Percentiles rank a stretch among this genome's conserved stretches.
These are phyloP conservation scores for Melangyna quadrimaculata DNA, from an alignment of 2,888 invertebrate species.

Conservation along the genomic window DNA sequence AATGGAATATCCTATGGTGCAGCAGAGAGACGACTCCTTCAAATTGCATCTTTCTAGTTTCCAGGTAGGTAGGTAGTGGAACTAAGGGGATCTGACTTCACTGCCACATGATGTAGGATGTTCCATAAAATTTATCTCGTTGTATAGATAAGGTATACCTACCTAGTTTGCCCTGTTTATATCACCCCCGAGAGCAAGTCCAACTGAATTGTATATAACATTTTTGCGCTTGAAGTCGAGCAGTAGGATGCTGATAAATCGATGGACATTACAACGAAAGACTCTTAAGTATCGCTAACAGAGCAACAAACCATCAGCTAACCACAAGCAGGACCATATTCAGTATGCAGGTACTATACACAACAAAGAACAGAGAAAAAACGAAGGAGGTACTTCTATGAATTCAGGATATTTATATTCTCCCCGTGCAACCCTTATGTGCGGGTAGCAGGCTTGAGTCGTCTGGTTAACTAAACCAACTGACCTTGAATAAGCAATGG, in stretches of 20 bases:
- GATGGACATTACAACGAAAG: constrained; percentile 55
- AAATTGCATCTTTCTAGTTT: constrained; percentile 44
- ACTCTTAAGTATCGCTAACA: constrained; percentile 66
- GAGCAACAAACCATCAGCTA: constrained; percentile 55
- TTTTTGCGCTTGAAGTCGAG: constrained; percentile 15
- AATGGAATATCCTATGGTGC: constrained; percentile 28
- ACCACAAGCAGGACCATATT: constrained; percentile 40
- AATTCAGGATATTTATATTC: constrained; percentile 41
- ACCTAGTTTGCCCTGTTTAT: constrained; percentile 42
- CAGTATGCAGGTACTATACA: constrained; percentile 25
- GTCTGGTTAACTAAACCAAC: constrained; percentile 52
- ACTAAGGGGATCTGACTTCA: constrained; percentile 10
- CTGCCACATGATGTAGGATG: constrained; percentile 59
- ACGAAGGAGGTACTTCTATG: constrained; percentile 7
- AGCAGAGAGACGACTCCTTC: constrained; percentile 17
- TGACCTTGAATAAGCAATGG: constrained; percentile 67
- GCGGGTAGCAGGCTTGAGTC: constrained; percentile 26
- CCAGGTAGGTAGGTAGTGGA: background rate
- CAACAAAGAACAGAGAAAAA: background rate
- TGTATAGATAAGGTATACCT: constrained; percentile 56
- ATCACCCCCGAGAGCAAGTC: constrained; percentile 48
- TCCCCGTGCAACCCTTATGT: constrained; percentile 4
- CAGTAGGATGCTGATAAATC: constrained; percentile 61
- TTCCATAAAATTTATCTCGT: constrained; percentile 61
- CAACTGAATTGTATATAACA: background rate